phyloP scores from a whole-genome alignment of 1,140 invertebrate species.

The Pemphigus obesinymphae region DNA sequence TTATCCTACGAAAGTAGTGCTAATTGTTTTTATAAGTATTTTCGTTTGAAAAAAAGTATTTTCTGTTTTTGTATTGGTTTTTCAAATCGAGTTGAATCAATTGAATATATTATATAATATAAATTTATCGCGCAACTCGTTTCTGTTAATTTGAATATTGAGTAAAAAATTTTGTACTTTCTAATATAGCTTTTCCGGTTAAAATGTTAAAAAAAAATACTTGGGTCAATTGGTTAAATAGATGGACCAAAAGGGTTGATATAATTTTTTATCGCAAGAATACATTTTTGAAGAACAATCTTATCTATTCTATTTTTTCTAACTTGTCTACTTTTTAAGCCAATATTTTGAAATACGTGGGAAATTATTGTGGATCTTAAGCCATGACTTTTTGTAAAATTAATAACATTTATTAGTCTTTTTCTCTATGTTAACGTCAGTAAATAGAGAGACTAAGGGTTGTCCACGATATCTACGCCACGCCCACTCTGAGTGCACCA shows the following conservation, averaged over 20 bases:
- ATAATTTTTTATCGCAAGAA: background rate
- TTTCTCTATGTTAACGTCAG: too few relatives aligned
- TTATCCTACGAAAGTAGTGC: too few relatives aligned
- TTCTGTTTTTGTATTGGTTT: slow-evolving; percentile 15
- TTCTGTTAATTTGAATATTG: slow-evolving; percentile 17
- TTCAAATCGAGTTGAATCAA: slow-evolving; percentile 23
- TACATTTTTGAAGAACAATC: background rate
- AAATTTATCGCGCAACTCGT: slow-evolving; percentile 7
- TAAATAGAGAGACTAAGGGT: too few relatives aligned
- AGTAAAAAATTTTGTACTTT: slow-evolving; percentile 22
- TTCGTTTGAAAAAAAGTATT: slow-evolving; percentile 6
- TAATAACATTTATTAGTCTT: background rate
- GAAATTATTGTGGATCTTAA: slow-evolving; percentile 38
- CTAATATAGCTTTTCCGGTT: background rate
- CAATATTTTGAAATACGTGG: background rate
- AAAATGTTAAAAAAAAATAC: background rate
- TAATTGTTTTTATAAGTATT: too few relatives aligned
- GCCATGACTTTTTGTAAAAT: slow-evolving; percentile 26
- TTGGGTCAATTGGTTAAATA: background rate
- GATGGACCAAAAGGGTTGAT: background rate
- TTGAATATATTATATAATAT: slow-evolving; percentile 19
- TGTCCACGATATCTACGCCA: too few relatives aligned
- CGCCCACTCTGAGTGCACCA: too few relatives aligned
- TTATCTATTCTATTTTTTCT: background rate
- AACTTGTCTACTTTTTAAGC: background rate